Evolutionary conservation across 2,797 vertebrate genomes (phyloP), one percentile per base, ranked within the genome.

Genomic region (Acrossocheilus fasciatus): DNA sequence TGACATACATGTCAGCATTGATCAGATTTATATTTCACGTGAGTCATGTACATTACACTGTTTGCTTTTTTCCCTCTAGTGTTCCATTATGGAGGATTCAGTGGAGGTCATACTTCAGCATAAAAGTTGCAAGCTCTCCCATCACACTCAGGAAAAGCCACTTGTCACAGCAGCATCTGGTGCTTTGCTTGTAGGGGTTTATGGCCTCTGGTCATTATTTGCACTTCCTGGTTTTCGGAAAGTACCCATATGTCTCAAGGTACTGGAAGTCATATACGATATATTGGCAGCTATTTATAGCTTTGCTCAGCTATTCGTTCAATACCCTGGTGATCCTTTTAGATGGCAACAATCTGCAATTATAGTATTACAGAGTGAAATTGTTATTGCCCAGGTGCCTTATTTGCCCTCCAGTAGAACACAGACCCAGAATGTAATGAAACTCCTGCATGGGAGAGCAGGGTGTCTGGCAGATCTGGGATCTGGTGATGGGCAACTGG

Each of bases 401-500:
- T 96, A 95, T 92, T 90, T 95, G 84, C 95, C 95, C 73, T 96
- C 95, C 41, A 94, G 94, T 90, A 90, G 88, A 89, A 41, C 72
- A 83, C 95, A 96, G 90, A 95, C 92, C 0, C 80, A 83, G 78
- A 96, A 96, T 20, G 89, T 92, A 15, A 91, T 96, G 93, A 95
- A 90, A 90, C 92, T 94, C 74, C 93, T 96, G 41, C 88, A 92
- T 43, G 95, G 95, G 50, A 92, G 94, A 77, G 85, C 64, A 23
- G 95, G 96, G 39, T 79, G 87, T 75, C 89, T 96, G 79, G 95
- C 92, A 86, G 95, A 96, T 91, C 92, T 96, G 89, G 95, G 95
- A 43, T 96, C 95, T 78, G 95, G 95, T 84, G 95, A 96, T 86
- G 95, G 96, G 79, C 91, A 94, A 87, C 88, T 96, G 93, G 95